phyloP scores from a whole-genome alignment of 2,888 invertebrate genomes.

The Drosophila macrospina region DNA sequence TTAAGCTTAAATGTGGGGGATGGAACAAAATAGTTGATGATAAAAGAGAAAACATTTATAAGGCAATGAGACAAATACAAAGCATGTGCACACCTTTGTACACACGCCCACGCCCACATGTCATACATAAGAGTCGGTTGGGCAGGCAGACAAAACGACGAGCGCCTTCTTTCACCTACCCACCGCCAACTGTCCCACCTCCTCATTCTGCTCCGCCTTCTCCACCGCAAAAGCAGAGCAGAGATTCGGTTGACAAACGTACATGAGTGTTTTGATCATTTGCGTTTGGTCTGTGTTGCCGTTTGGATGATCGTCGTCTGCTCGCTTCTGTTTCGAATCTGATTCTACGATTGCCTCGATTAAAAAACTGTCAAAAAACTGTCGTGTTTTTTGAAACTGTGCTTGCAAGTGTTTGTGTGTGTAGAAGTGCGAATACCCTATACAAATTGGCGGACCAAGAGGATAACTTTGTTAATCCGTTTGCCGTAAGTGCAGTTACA shows the following conservation, averaged over 20 bases:
- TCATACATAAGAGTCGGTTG: conserved; percentile 2
- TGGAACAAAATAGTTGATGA: conserved; percentile 3
- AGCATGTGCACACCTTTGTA: conserved; percentile 38
- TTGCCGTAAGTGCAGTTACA: conserved; percentile 77
- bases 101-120: conserved; percentile 27
- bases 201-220: conserved; percentile 30
- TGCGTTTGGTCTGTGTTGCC: conserved; percentile 45
- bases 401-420: not conserved
- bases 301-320: conserved; percentile 44
- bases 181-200: not conserved
- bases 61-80: conserved; percentile 22
- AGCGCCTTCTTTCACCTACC: not conserved
- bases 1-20: conserved; percentile 55
- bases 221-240: conserved; percentile 19
- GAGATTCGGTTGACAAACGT: conserved; percentile 63
- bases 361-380: conserved; percentile 14
- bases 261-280: conserved; percentile 47
- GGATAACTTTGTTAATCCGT: conserved; percentile 63
- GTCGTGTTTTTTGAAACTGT: conserved; percentile 1
- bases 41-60: conserved; percentile 18
- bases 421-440: conserved; percentile 16
- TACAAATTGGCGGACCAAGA: conserved; percentile 78
- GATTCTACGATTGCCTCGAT: conserved; percentile 1
- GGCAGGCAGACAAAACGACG: conserved; percentile 20
- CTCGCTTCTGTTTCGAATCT: conserved; percentile 20